Conservation (phyloP, 1,140 invertebrate genomes). For the Zaprionus gabonicus region DNA sequence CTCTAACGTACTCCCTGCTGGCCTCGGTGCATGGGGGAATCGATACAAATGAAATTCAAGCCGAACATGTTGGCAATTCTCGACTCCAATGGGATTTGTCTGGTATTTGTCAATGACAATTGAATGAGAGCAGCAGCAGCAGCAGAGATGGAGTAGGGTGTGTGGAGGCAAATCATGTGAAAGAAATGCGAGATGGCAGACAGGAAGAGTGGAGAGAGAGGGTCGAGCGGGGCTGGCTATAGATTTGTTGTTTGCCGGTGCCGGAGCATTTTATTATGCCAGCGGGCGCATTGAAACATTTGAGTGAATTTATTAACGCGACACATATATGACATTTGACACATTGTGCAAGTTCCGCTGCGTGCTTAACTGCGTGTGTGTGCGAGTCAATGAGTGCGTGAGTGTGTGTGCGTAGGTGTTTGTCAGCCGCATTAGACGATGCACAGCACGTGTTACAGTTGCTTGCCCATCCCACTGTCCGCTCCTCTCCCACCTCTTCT, state of each 20-base stretch:
- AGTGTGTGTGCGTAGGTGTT: constrained; percentile 50
- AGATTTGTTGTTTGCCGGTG: constrained; percentile 35
- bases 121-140: not conserved
- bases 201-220: not conserved
- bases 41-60: constrained; percentile 31
- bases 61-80: constrained; percentile 25
- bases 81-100: constrained; percentile 22
- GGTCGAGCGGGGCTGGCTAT: constrained; percentile 4
- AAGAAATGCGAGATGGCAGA: constrained; percentile 1
- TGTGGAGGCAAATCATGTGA: not conserved
- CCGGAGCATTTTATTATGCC: constrained; percentile 66
- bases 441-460: constrained; percentile 72
- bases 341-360: constrained; percentile 74
- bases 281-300: constrained; percentile 77
- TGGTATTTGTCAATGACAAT: constrained; percentile 39
- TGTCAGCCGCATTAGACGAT: constrained; percentile 68
- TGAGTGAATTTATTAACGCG: constrained; percentile 81
- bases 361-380: constrained; percentile 35
- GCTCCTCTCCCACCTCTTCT: too few relatives aligned
- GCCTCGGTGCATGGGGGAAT: not conserved
- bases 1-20: not conserved
- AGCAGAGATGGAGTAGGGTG: not conserved
- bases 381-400: not conserved
- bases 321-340: constrained; percentile 81
- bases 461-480: constrained; percentile 31